phyloP scores from a whole-genome alignment of 2,113 vertebrate species.

The Uropsilus gracilis region DNA sequence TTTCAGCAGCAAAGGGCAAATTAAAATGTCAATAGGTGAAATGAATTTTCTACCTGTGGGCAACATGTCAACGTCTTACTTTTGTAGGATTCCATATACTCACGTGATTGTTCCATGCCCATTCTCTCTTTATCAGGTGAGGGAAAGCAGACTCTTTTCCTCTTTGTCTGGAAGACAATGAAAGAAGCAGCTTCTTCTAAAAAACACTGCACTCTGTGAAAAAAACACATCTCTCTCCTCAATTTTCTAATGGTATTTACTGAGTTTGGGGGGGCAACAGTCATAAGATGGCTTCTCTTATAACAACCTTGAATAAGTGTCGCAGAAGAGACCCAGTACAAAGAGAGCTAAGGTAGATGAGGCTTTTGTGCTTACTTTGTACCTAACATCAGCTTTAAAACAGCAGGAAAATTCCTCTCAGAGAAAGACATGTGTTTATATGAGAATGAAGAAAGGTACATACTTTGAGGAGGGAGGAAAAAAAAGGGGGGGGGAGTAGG shows the following conservation, averaged over 20 bases:
- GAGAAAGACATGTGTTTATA: neutral
- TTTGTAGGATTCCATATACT: neutral
- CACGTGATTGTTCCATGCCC: neutral
- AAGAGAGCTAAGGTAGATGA: neutral
- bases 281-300: neutral
- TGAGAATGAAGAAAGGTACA: neutral
- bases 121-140: neutral
- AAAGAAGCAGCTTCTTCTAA: neutral
- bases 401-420: neutral
- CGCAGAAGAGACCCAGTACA: neutral
- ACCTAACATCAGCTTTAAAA: neutral
- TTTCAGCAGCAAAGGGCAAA: neutral
- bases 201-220: neutral
- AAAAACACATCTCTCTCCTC: neutral
- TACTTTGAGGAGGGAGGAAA: neutral
- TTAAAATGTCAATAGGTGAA: neutral
- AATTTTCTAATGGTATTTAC: neutral
- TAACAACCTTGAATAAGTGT: neutral
- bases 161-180: neutral
- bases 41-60: neutral
- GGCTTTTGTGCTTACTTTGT: neutral
- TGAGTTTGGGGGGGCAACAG: accelerated
- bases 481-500: neutral
- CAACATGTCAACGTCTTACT: neutral
- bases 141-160: neutral